Percentiles rank a stretch among this genome's conserved stretches.
Evolutionary conservation across 2,888 invertebrate species (phyloP).

Genomic region (Apotomis turbidana): DNA sequence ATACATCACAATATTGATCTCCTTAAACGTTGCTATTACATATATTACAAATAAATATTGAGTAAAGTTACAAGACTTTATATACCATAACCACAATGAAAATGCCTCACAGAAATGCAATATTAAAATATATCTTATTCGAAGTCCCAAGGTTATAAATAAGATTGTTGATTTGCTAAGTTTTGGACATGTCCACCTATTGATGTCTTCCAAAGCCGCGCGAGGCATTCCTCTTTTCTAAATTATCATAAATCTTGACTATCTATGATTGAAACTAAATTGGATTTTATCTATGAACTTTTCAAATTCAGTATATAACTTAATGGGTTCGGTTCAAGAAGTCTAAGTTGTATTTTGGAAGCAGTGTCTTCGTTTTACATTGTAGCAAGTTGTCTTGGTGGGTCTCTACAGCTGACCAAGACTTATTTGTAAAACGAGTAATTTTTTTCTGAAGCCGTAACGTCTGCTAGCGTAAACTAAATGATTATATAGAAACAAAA

Average conservation of each 20-base stretch:
- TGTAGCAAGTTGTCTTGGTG: too few species aligned
- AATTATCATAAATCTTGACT: slow-evolving; percentile 15
- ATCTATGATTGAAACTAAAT: slow-evolving; percentile 6
- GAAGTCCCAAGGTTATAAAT: slow-evolving; percentile 29
- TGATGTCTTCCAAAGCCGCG: slow-evolving; percentile 62
- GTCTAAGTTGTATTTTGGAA: too few species aligned
- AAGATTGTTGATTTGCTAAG: slow-evolving; percentile 31
- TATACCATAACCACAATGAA: background rate
- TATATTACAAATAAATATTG: background rate
- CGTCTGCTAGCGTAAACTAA: too few species aligned
- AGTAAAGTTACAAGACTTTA: background rate
- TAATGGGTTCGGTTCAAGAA: too few species aligned
- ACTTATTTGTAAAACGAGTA: too few species aligned
- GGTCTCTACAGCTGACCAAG: too few species aligned
- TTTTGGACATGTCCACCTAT: slow-evolving; percentile 48
- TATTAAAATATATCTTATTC: background rate
- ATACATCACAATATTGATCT: slow-evolving; percentile 31
- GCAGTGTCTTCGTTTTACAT: too few species aligned
- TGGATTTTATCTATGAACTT: background rate
- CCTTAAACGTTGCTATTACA: slow-evolving; percentile 1
- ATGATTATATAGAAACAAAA: too few species aligned
- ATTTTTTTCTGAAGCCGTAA: too few species aligned
- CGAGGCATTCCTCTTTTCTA: slow-evolving; percentile 43
- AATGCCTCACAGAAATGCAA: background rate
- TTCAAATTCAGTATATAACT: background rate